These are phyloP conservation scores for Sphenodon punctatus DNA, from an alignment of 2,797 vertebrate species.

Conservation along the genomic window DNA sequence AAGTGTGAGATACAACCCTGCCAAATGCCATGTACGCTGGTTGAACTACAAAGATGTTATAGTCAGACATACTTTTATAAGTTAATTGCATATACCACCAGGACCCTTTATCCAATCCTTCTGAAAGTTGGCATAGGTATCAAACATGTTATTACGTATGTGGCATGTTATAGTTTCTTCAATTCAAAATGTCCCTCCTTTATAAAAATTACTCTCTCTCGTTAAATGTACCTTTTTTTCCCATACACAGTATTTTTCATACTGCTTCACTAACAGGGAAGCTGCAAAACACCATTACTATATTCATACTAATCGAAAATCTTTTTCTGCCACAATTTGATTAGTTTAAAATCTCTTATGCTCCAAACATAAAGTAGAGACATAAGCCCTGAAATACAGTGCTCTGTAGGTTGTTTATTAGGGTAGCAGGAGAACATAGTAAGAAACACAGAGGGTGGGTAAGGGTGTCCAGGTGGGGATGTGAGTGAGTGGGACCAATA, in stretches of 20 bases:
- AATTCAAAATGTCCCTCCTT: not conserved
- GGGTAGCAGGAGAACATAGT: not conserved
- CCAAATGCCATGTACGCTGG: too few species aligned
- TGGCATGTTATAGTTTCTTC: constrained; percentile 2
- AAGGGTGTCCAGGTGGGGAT: too few species aligned
- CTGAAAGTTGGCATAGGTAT: too few species aligned
- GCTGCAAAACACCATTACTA: constrained; percentile 22
- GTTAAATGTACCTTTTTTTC: not conserved
- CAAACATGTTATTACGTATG: too few species aligned
- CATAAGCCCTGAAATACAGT: not conserved
- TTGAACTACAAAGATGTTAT: too few species aligned
- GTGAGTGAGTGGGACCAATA: too few species aligned
- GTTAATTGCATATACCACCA: too few species aligned
- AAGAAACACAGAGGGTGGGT: not conserved
- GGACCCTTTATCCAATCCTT: too few species aligned
- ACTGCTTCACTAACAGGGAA: not conserved
- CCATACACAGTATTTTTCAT: constrained; percentile 7
- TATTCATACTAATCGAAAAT: constrained; percentile 22
- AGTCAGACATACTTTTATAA: too few species aligned
- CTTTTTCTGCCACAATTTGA: not conserved
- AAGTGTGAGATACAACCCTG: too few species aligned
- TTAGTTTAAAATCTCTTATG: not conserved
- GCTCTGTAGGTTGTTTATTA: not conserved
- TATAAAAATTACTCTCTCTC: constrained; percentile 21
- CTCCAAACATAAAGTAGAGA: not conserved